Base-by-base conservation (phyloP, 2,888 invertebrate genomes). In the Imbricaverruca yamaguchii region DNA sequence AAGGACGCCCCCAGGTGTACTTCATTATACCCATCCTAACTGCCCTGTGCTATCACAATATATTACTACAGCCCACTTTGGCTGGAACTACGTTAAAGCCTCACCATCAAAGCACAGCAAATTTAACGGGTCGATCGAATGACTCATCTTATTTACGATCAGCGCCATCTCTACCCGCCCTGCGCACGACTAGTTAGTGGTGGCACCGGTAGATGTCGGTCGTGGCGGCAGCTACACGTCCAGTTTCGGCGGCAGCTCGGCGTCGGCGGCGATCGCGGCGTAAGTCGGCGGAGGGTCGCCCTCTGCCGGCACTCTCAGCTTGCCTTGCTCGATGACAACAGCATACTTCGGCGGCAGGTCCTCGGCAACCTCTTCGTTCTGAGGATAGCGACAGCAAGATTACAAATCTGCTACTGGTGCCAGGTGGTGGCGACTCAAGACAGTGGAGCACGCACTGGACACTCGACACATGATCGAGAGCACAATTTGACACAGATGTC, bases 181-280 rank as follows among this genome's bases (percentile, higher is more conserved):
- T 39, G 2, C 39, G 39, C 39, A 39, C 39, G 39, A 39, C 39
- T 10, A 11, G n/a, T 25, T 67, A 25, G 12, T 67, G 12, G 67
- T 67, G 25, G 23, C 67, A 21, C 23, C 67, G 67, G 23, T 67
- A 67, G 67, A 67, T 67, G 67, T 67, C 67, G 67, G 67, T 10
- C 67, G 39, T 39, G 39, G 39, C 39, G 39, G 39, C 39, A 39
- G 39, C 67, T 67, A 67, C 23, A 67, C 67, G 67, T 67, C 67
- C 67, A 67, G 23, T 25, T 67, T 67, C 25, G 67, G 67, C 67
- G 67, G 67, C 67, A 67, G 67, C 67, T 67, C 67, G 67, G 67
- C 67, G 23, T 67, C 67, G 25, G 67, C 25, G 12, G 25, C n/a
- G 67, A 67, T 67, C 12, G n/a, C n/a, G 23, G 67, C 21, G 12